These are phyloP conservation scores for Polypterus bichir DNA, from an alignment of 2,113 vertebrate species.

Conservation along the genomic window DNA sequence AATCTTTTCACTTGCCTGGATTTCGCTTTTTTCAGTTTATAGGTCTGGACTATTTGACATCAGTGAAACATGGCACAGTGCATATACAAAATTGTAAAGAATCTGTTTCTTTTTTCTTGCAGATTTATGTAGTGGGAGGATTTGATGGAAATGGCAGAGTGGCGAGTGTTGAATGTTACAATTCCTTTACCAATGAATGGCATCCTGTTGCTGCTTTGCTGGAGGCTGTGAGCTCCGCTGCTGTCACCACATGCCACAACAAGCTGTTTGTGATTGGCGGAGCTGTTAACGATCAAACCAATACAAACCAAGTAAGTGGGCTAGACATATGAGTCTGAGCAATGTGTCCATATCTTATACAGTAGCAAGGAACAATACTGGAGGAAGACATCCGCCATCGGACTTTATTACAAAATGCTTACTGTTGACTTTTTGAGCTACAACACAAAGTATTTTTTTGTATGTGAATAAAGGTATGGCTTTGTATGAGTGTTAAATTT, in stretches of 20 bases:
- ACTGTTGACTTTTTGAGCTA: no score
- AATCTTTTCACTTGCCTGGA: no score
- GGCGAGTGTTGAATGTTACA: constrained; percentile 51
- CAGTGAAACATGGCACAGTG: not conserved
- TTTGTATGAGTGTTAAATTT: no score
- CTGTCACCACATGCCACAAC: constrained; percentile 37
- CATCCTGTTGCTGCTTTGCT: constrained; percentile 25
- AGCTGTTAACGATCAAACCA: constrained; percentile 38
- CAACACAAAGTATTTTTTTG: no score
- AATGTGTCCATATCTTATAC: no score
- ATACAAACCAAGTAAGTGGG: constrained; percentile 46
- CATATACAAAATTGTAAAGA: constrained; percentile 1
- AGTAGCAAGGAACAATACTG: no score
- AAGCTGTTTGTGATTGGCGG: constrained; percentile 55
- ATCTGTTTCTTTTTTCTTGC: constrained; percentile 1
- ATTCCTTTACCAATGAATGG: constrained; percentile 55
- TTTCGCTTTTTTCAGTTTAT: no score
- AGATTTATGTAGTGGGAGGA: constrained; percentile 54
- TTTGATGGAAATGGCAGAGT: constrained; percentile 49
- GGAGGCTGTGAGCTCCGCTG: constrained; percentile 49
- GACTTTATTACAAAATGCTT: no score
- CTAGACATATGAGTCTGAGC: no score
- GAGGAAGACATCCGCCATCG: no score
- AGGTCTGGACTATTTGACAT: no score
- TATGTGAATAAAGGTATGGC: no score